Conservation (phyloP, 1,140 invertebrate species). For the Orussus abietinus region DNA sequence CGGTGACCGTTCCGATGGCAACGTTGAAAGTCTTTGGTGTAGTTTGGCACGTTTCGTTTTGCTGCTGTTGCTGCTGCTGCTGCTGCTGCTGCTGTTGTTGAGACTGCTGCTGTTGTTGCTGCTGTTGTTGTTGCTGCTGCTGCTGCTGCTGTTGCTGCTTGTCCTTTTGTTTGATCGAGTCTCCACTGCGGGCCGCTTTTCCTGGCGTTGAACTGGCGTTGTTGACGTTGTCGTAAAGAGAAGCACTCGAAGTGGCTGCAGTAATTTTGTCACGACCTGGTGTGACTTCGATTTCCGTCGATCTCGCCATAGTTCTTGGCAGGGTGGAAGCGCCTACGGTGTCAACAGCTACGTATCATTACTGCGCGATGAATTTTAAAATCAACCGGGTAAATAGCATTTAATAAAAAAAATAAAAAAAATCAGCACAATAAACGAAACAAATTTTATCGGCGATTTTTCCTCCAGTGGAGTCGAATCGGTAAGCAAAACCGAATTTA, state of each 20-base stretch:
- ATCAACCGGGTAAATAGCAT: too few relatives aligned
- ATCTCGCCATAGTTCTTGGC: conserved; percentile 70
- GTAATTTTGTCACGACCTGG: conserved; percentile 68
- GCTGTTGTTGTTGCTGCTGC: too few relatives aligned
- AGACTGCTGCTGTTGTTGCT: too few relatives aligned
- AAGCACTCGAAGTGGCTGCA: conserved; percentile 78
- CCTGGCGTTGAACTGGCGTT: conserved; percentile 39
- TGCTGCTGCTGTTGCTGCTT: conserved; percentile 45
- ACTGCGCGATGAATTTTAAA: too few relatives aligned
- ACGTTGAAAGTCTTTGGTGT: conserved; percentile 50
- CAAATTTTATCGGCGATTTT: too few relatives aligned
- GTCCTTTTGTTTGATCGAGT: conserved; percentile 42
- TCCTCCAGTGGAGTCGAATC: too few relatives aligned
- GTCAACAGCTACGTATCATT: too few relatives aligned
- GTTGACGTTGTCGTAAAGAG: conserved; percentile 83
- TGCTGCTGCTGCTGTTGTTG: conserved; percentile 21
- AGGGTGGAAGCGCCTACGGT: conserved; percentile 75
- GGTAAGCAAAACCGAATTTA: too few relatives aligned
- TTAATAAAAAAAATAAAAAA: conserved; percentile 4
- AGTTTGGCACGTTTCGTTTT: conserved; percentile 48
- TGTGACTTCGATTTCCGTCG: conserved; percentile 64
- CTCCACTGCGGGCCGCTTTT: conserved; percentile 34
- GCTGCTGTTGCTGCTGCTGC: conserved; percentile 44
- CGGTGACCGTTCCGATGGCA: conserved; percentile 56
- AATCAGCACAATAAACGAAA: too few relatives aligned